Evolutionary conservation across 2,797 vertebrate species (phyloP).

Genomic region (Cottoperca gobio): DNA sequence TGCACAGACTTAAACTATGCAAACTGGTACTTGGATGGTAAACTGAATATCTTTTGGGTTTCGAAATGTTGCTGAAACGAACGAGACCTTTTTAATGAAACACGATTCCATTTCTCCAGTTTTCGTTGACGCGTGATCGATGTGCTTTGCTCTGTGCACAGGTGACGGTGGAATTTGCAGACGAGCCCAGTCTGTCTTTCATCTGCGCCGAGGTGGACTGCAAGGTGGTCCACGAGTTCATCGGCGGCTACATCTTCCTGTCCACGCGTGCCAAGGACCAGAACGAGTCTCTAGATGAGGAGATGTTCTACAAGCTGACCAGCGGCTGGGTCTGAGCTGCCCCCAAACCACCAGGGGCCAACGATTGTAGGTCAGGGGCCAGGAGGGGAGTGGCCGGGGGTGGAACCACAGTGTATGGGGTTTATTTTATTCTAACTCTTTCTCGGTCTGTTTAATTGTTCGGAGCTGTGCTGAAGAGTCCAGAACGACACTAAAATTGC

Average conservation of each 20-base stretch:
- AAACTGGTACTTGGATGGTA: not conserved
- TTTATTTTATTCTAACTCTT: conserved; percentile 69
- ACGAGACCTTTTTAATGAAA: not conserved
- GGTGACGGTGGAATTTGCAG: conserved; percentile 98
- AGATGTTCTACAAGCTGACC: conserved; percentile 99
- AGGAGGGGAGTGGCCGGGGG: conserved; percentile 52
- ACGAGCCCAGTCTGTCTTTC: conserved; percentile 95
- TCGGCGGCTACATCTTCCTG: conserved; percentile 98
- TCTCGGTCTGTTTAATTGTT: conserved; percentile 63
- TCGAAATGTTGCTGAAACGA: too few relatives aligned
- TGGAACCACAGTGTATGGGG: conserved; percentile 40
- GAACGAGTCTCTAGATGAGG: conserved; percentile 98
- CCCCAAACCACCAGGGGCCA: conserved; percentile 18
- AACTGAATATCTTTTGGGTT: not conserved
- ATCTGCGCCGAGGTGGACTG: conserved; percentile 98
- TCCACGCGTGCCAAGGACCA: conserved; percentile 98
- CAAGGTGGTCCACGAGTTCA: conserved; percentile 99
- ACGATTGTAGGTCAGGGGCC: conserved; percentile 57
- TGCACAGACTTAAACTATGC: too few relatives aligned
- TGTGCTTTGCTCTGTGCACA: conserved; percentile 52
- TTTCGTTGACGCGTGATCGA: not conserved
- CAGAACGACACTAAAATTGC: conserved; percentile 56
- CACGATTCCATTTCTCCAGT: rapidly evolving
- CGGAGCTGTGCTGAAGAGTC: conserved; percentile 65
- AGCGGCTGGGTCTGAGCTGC: conserved; percentile 95